Base-by-base conservation (phyloP, 2,797 vertebrate genomes). In the Gallinago stenura region DNA sequence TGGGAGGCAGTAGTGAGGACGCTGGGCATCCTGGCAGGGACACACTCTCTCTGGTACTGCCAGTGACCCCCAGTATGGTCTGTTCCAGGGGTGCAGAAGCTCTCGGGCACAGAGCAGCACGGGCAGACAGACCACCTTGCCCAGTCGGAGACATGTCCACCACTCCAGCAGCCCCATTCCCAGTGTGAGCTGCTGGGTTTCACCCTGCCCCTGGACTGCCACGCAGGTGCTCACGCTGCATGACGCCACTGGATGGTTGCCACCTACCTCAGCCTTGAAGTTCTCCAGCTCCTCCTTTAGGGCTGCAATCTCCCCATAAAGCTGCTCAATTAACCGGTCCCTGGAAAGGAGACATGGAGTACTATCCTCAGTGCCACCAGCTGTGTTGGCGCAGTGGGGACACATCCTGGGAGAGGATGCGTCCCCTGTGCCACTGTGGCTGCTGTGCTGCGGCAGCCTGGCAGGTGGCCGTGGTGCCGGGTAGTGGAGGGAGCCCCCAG, bases 231-330 rank as follows among this genome's bases (percentile, higher is more conserved):
- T 61, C n/a, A 7, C 13, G 39, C n/a, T 9, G 30, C 0, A 1
- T 25, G 57, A 25, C 57, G 56, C 41, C 24, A 71, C 48, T 0
- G 0, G 21, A 16, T 2, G 21, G 22, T 4, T 39, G 9, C 7
- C 12, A 83, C 95, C 82, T 94, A 99, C 99, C 99, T 99, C 99
- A 1, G 98, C 95, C 94, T 99, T 98, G 96, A 99, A 98, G 60
- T 98, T 99, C 83, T 99, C 99, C 93, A 99, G 97, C 97, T 99
- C 99, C 24, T 99, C 99, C 87, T 99, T 99, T 51, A 99, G 98
- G 12, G 97, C 97, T 41, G 98, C 93, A 24, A 99, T 98, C 95
- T 99, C 99, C 76, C 97, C 96, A 2, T 99, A 99, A 64, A 99
- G 98, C 92, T 98, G 99, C 78, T 99, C 98, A 7, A 99, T 99